Evolutionary conservation across 2,888 invertebrate species (phyloP), one percentile per base, ranked within the genome.

Genomic region (Liposcelis brunnea): DNA sequence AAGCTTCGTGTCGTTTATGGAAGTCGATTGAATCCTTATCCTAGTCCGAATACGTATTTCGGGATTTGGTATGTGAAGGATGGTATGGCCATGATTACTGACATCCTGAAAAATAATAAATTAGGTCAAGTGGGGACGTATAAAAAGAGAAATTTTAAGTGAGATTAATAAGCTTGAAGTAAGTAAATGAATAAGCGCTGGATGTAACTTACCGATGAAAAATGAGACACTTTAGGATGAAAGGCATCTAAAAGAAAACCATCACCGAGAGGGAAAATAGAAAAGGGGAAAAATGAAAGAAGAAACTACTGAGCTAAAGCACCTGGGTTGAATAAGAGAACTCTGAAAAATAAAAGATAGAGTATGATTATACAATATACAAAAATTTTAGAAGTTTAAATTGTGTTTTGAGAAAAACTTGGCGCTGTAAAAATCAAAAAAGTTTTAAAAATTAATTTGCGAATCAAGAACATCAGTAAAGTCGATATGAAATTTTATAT

Each of bases 11-110:
- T 26, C 26, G 26, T 26, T 26, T 26, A 26, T 6, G 26, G 26
- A 26, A 8, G 8, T n/a, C n/a, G 26, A 26, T 26, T 26, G 26
- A 26, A 8, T 8, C 26, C 26, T 72, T 74, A 85, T 59, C 84
- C 82, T 56, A 84, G 70, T 50, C 84, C 82, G 69, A 86, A 70
- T 54, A 86, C 82, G 61, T 83, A 85, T 69, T 84, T 85, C 58
- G 86, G 86, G 68, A 86, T 71, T 64, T 79, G 78, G 63, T 77
- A 80, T 48, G 81, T 80, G 59, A 80, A 75, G 66, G 83, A 76
- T 54, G 85, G 85, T 61, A 86, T 79, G 55, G 85, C 83, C 75
- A 84, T 81, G 56, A 86, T 70, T 65, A 85, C 77, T 49, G 84
- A 84, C 72, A 85, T 77, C 63, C 86, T 85, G 71, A 50, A 72